phyloP scores from a whole-genome alignment of 2,797 vertebrate genomes.

The Loris lydekkerianus region DNA sequence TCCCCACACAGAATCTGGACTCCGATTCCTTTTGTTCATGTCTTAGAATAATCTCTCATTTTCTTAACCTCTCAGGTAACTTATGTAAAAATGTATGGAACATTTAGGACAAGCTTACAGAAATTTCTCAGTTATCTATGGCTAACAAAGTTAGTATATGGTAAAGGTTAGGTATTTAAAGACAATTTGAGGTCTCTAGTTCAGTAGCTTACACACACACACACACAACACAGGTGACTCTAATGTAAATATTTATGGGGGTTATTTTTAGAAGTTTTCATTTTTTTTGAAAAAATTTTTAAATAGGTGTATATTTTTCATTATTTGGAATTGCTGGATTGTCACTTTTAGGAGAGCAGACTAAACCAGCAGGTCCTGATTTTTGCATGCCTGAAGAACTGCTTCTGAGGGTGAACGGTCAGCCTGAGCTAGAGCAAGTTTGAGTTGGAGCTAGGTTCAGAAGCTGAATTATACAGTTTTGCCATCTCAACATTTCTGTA shows the following conservation, averaged over 20 bases:
- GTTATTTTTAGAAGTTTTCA: background rate
- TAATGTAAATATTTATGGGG: background rate
- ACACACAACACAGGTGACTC: background rate
- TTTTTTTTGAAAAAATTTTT: constrained; percentile 26
- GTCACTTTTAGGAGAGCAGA: constrained; percentile 94
- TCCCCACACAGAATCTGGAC: too few species aligned
- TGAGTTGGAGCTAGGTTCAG: background rate
- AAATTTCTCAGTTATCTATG: background rate
- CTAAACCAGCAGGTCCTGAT: constrained; percentile 96
- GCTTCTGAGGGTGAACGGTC: constrained; percentile 92
- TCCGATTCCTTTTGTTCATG: too few species aligned
- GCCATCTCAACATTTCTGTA: constrained; percentile 59
- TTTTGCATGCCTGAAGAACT: constrained; percentile 99
- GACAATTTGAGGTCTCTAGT: constrained; percentile 27
- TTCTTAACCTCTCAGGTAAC: background rate
- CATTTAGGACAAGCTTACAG: background rate
- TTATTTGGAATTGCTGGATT: constrained; percentile 97
- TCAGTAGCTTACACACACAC: too few species aligned
- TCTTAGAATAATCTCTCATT: too few species aligned
- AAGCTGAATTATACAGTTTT: constrained; percentile 5
- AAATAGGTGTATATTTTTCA: constrained; percentile 98
- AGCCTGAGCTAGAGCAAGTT: constrained; percentile 94
- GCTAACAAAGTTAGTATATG: background rate
- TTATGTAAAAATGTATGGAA: background rate
- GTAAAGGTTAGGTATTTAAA: background rate